phyloP scores from a whole-genome alignment of 1,140 invertebrate species.

The Ceratoteleas bidentatus region DNA sequence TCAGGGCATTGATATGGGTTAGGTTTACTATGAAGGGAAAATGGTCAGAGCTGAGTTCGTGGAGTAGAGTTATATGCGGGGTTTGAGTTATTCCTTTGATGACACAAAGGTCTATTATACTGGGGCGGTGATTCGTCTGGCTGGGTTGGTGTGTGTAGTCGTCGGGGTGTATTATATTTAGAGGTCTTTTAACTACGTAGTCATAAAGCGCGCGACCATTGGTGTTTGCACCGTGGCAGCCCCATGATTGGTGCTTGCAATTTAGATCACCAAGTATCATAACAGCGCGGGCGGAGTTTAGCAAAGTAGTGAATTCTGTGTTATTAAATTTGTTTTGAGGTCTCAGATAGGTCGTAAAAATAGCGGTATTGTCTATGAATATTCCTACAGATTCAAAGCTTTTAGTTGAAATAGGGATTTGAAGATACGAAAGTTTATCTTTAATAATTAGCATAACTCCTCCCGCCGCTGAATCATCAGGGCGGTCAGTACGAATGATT shows the following conservation, averaged over 20 bases:
- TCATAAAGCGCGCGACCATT: constrained; percentile 22
- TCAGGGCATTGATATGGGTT: not conserved
- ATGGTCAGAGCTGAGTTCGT: constrained; percentile 17
- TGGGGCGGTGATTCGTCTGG: constrained; percentile 3
- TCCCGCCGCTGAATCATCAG: not conserved
- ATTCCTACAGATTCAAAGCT: not conserved
- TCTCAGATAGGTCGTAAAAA: not conserved
- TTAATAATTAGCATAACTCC: constrained; percentile 8
- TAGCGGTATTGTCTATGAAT: not conserved
- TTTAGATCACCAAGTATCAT: not conserved
- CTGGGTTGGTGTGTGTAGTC: constrained; percentile 1
- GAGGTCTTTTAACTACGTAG: constrained; percentile 12
- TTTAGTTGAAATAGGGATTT: not conserved
- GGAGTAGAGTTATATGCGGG: not conserved
- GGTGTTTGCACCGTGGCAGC: constrained; percentile 8
- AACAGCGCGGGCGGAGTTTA: not conserved
- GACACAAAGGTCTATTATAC: constrained; percentile 15
- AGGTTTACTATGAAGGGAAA: constrained; percentile 1
- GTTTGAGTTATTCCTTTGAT: constrained; percentile 3
- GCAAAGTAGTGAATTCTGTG: constrained; percentile 1
- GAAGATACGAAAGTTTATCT: not conserved
- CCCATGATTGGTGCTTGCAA: not conserved
- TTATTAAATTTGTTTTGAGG: constrained; percentile 12
- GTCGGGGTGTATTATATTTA: constrained; percentile 3
- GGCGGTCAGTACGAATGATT: constrained; percentile 4